phyloP scores from a whole-genome alignment of 1,140 invertebrate species.

The Globodera ellingtonae region DNA sequence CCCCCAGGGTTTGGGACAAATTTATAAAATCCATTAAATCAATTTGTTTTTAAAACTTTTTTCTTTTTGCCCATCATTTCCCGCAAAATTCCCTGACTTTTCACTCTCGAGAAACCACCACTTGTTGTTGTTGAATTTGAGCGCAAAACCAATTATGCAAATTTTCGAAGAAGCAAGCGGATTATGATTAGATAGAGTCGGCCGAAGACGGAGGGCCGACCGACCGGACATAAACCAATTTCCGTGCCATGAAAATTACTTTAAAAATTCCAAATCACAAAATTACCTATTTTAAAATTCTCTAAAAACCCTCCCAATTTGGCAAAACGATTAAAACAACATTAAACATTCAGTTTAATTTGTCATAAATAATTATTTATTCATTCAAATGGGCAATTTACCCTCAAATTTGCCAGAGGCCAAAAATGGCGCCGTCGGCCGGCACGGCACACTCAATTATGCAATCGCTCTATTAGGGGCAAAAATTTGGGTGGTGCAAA shows the following conservation, averaged over 20 bases:
- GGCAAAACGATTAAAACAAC: too few species aligned
- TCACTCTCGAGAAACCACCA: background rate
- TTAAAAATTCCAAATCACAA: background rate
- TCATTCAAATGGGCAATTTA: background rate
- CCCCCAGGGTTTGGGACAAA: too few species aligned
- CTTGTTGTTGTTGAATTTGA: background rate
- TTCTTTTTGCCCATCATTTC: too few species aligned
- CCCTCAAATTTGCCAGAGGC: background rate
- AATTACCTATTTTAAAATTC: too few species aligned
- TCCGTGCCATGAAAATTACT: background rate
- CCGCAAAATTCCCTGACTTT: background rate
- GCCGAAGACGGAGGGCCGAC: background rate
- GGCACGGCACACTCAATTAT: background rate
- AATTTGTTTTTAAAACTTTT: too few species aligned
- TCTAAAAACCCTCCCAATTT: too few species aligned
- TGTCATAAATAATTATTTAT: background rate
- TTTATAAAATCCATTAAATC: too few species aligned
- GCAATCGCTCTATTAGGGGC: background rate
- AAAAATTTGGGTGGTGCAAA: background rate
- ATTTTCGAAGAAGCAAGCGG: background rate
- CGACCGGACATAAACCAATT: background rate
- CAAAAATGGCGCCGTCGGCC: background rate
- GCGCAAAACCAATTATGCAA: background rate
- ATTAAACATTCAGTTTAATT: too few species aligned
- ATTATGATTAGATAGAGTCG: background rate